A percentile compares a stretch with the other conserved stretches of the same genome.
These are phyloP conservation scores for Pasiphila rectangulata DNA, from an alignment of 2,888 invertebrate genomes.

Conservation along the genomic window DNA sequence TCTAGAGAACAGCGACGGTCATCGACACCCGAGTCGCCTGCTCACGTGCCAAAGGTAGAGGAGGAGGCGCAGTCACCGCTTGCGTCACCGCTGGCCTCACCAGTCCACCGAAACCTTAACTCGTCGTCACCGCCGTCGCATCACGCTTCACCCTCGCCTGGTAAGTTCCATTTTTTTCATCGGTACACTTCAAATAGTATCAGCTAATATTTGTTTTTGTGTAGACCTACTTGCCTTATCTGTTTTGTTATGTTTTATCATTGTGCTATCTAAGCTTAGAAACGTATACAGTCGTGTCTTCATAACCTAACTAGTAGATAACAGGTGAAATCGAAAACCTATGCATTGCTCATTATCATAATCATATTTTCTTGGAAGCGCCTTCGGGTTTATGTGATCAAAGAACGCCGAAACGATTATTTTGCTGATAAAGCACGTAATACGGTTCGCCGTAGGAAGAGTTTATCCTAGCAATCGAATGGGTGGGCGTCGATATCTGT, in stretches of 20 bases:
- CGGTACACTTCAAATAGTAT: slow-evolving; percentile 16
- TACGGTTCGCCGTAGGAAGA: slow-evolving; percentile 42
- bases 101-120: slow-evolving; percentile 55
- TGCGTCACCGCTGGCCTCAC: slow-evolving; percentile 63
- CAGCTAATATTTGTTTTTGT: slow-evolving; percentile 30
- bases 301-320: background rate
- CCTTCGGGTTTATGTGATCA: slow-evolving; percentile 6
- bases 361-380: background rate
- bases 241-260: slow-evolving; percentile 52
- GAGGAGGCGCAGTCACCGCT: slow-evolving; percentile 56
- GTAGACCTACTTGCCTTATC: slow-evolving; percentile 45
- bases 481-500: slow-evolving; percentile 59
- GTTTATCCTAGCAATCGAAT: slow-evolving; percentile 47
- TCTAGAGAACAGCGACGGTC: slow-evolving; percentile 64
- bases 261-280: slow-evolving; percentile 46
- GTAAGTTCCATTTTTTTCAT: slow-evolving; percentile 45
- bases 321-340: background rate
- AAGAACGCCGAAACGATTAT: slow-evolving; percentile 21
- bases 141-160: slow-evolving; percentile 60
- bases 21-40: slow-evolving; percentile 65
- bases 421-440: slow-evolving; percentile 25
- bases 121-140: slow-evolving; percentile 54
- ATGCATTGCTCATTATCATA: background rate
- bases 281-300: slow-evolving; percentile 35
- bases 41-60: slow-evolving; percentile 48